Conservation (phyloP, 2,888 invertebrate species). For the Phytoseiulus persimilis region DNA sequence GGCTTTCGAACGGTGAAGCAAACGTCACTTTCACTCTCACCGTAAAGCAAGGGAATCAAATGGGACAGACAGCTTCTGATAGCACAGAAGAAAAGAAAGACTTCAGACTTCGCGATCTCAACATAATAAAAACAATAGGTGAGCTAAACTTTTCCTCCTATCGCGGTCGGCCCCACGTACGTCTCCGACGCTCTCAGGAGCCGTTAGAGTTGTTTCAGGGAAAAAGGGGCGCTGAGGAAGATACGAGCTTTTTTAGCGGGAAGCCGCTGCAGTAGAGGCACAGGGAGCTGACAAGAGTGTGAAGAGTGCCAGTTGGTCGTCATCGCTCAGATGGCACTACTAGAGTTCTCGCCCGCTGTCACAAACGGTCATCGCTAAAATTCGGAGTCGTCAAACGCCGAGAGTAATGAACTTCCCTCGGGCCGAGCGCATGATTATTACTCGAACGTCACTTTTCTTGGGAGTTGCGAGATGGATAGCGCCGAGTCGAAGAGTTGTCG, state of each 20-base stretch:
- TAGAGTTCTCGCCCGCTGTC: neutral
- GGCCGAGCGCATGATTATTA: neutral
- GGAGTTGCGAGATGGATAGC: neutral
- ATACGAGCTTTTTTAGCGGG: neutral
- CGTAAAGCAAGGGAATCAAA: slow-evolving; percentile 19
- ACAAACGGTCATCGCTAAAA: neutral
- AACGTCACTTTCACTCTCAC: slow-evolving; percentile 24
- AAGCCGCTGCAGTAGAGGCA: neutral
- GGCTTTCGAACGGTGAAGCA: neutral
- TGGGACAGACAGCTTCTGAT: neutral
- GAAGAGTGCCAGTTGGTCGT: neutral
- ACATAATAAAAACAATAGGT: slow-evolving; percentile 35
- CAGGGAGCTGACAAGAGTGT: neutral
- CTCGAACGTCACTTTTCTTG: neutral
- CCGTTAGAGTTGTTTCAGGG: too few species aligned
- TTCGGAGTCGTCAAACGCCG: neutral
- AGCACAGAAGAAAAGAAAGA: neutral
- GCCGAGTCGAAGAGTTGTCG: neutral
- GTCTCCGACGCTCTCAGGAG: too few species aligned
- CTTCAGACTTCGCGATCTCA: slow-evolving; percentile 28
- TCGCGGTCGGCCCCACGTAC: too few species aligned
- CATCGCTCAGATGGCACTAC: neutral
- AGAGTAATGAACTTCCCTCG: neutral
- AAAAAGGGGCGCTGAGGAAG: neutral
- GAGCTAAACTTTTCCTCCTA: neutral